A percentile compares a stretch with the other conserved stretches of the same genome.
phyloP scores from a whole-genome alignment of 2,113 vertebrate species.

The Colinus virginianus region DNA sequence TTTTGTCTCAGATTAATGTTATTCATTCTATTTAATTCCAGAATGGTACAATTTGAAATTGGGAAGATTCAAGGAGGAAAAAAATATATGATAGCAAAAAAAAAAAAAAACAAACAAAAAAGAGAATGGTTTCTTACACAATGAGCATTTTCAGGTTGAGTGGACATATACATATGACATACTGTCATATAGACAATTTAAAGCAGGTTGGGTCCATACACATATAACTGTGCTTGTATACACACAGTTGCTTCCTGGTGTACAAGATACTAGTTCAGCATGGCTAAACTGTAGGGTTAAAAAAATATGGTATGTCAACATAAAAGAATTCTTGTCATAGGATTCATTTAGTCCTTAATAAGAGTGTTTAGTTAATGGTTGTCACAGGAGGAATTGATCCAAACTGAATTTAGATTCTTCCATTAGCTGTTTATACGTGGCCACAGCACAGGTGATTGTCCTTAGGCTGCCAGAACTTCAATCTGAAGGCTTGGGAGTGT shows the following conservation, averaged over 20 bases:
- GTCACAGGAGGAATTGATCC: slow-evolving; percentile 19
- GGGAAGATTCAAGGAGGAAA: neutral
- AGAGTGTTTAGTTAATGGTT: slow-evolving; percentile 31
- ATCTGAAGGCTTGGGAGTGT: neutral
- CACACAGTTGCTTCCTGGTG: neutral
- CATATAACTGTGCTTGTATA: neutral
- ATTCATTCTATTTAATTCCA: neutral
- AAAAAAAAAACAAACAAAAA: neutral
- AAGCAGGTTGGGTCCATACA: neutral
- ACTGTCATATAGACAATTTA: neutral
- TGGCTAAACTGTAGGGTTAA: slow-evolving; percentile 1
- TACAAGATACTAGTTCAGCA: neutral
- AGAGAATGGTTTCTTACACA: neutral
- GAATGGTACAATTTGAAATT: neutral
- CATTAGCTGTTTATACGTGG: neutral
- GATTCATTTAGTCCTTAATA: slow-evolving; percentile 54
- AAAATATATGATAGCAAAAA: neutral
- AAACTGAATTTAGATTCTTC: slow-evolving; percentile 5
- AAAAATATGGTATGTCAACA: neutral
- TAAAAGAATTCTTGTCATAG: neutral
- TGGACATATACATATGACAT: no score
- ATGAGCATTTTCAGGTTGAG: neutral
- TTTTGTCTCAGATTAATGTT: neutral
- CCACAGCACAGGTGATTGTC: neutral
- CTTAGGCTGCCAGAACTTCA: neutral